phyloP scores from a whole-genome alignment of 2,797 vertebrate genomes.

The Anisognathus igniventris region DNA sequence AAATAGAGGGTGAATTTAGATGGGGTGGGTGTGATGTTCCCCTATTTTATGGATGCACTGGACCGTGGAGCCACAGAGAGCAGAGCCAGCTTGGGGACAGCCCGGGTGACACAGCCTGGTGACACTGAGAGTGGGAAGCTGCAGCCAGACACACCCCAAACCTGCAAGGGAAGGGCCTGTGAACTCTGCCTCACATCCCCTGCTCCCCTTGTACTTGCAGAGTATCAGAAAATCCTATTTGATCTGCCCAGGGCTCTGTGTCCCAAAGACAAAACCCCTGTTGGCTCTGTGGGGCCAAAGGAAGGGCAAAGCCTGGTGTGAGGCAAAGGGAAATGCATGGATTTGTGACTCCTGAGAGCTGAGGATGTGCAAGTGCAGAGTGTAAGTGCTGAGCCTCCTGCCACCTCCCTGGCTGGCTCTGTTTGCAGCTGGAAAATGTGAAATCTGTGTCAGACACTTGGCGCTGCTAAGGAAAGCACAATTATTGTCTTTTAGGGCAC shows the following conservation, averaged over 20 bases:
- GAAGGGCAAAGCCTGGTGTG: neutral
- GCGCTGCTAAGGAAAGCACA: neutral
- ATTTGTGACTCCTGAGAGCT: neutral
- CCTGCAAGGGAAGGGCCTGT: neutral
- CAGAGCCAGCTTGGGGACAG: neutral
- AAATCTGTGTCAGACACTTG: neutral
- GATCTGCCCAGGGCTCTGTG: neutral
- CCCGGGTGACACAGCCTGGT: neutral
- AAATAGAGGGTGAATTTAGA: neutral
- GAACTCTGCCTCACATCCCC: neutral
- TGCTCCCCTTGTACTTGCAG: neutral
- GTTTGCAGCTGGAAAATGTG: neutral
- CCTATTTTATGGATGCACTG: fast-evolving
- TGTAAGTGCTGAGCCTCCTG: neutral
- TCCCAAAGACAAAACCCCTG: neutral
- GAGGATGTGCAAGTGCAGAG: neutral
- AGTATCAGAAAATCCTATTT: neutral
- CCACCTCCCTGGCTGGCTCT: neutral
- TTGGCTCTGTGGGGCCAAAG: neutral
- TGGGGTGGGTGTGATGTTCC: fast-evolving
- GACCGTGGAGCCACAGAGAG: fast-evolving
- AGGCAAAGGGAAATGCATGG: neutral
- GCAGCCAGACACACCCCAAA: neutral
- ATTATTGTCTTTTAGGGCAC: neutral
- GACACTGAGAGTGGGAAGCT: fast-evolving